Percentiles rank a stretch among this genome's conserved stretches.
These are phyloP conservation scores for Paratilapia polleni DNA, from an alignment of 2,113 vertebrate genomes.

Conservation along the genomic window DNA sequence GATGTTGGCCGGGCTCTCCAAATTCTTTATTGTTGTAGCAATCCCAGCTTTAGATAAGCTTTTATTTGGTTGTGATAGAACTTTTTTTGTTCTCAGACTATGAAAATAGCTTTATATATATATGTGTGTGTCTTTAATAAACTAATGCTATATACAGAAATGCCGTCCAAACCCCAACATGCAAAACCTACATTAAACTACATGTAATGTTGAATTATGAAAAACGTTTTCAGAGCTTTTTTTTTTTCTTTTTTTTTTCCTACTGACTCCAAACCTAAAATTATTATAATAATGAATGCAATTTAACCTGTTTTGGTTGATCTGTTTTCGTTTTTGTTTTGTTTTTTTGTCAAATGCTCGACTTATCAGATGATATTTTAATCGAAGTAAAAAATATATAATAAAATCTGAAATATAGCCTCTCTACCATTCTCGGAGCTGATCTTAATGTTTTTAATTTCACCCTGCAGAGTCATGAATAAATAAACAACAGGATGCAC, in stretches of 20 bases:
- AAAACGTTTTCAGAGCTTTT: neutral
- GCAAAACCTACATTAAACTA: neutral
- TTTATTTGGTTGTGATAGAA: neutral
- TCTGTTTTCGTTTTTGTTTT: neutral
- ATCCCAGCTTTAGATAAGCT: conserved; percentile 19
- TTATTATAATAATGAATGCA: neutral
- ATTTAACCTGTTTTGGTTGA: neutral
- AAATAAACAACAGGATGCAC: conserved; percentile 47
- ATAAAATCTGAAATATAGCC: neutral
- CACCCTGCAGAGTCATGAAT: conserved; percentile 58
- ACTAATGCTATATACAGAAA: neutral
- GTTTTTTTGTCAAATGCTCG: neutral
- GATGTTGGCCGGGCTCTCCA: conserved; percentile 43
- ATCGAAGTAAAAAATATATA: neutral
- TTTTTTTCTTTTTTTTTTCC: neutral
- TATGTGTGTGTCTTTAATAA: neutral
- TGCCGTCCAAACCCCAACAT: neutral
- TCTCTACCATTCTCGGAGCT: neutral
- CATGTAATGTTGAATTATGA: neutral
- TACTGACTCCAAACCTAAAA: neutral
- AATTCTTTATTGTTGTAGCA: conserved; percentile 27
- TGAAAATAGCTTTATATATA: neutral
- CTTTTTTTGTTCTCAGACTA: neutral
- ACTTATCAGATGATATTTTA: conserved; percentile 2
- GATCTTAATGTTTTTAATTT: conserved; percentile 65